phyloP scores from a whole-genome alignment of 2,113 vertebrate species.

The Lethenteron camtschaticum region DNA sequence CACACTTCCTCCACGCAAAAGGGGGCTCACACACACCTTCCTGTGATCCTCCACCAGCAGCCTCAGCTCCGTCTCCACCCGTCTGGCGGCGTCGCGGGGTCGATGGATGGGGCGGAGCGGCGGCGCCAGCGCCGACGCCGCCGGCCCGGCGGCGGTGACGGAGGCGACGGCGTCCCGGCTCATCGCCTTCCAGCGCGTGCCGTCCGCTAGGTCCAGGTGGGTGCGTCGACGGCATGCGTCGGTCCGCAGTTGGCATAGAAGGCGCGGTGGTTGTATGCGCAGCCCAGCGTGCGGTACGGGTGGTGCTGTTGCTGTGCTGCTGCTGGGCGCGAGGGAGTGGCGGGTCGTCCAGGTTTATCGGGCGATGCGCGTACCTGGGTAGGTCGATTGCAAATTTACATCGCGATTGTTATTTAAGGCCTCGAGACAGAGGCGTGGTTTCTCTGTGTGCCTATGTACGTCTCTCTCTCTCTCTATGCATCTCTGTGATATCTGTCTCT shows the following conservation, averaged over 20 bases:
- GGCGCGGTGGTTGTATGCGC: conserved; percentile 65
- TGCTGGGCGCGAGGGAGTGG: conserved; percentile 20
- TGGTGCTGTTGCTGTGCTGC: conserved; percentile 42
- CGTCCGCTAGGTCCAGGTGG: conserved; percentile 59
- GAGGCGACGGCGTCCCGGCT: conserved; percentile 70
- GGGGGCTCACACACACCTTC: conserved; percentile 33
- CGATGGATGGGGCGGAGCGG: conserved; percentile 46
- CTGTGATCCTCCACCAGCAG: conserved; percentile 58
- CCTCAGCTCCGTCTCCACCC: conserved; percentile 64
- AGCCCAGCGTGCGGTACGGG: conserved; percentile 66
- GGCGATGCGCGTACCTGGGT: conserved; percentile 52
- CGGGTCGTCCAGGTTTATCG: conserved; percentile 46
- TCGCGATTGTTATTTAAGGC: background rate
- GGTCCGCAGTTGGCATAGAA: conserved; percentile 83
- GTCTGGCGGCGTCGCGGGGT: conserved; percentile 51
- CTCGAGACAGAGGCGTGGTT: background rate
- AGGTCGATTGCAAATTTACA: background rate
- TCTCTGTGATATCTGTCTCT: too few relatives aligned
- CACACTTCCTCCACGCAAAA: too few relatives aligned
- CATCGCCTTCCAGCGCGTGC: conserved; percentile 86
- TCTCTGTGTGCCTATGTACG: too few relatives aligned
- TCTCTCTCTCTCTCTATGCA: too few relatives aligned
- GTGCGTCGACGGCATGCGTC: conserved; percentile 59
- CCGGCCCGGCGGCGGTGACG: conserved; percentile 46
- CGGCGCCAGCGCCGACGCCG: conserved; percentile 41